Conservation (phyloP, 1,140 invertebrate genomes). For the Drosophila insularis region DNA sequence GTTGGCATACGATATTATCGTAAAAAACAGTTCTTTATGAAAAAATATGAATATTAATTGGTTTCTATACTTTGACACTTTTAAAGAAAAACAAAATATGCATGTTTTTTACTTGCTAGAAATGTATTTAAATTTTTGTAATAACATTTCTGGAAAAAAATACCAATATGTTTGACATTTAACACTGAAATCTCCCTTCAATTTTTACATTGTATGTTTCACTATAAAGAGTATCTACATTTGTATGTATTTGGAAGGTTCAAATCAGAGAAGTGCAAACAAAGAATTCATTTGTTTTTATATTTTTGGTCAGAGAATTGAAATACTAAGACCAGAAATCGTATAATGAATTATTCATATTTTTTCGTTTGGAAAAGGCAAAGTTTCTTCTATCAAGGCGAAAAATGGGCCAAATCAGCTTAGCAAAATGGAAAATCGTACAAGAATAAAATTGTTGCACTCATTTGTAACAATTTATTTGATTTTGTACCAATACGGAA, state of each 20-base stretch:
- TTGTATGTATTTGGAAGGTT: conserved; percentile 35
- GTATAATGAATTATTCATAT: conserved; percentile 75
- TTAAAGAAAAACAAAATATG: neutral
- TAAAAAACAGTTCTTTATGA: too few species aligned
- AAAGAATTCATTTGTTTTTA: conserved; percentile 69
- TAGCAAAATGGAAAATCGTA: conserved; percentile 75
- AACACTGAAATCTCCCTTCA: neutral
- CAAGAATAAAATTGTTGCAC: conserved; percentile 64
- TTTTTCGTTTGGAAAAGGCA: conserved; percentile 35
- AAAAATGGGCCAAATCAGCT: conserved; percentile 56
- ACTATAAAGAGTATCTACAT: neutral
- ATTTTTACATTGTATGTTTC: neutral
- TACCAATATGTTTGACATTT: neutral
- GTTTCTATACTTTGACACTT: neutral
- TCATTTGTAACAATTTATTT: conserved; percentile 81
- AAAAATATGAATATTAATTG: neutral
- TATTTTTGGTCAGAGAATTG: conserved; percentile 20
- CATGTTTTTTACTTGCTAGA: neutral
- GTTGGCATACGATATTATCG: too few species aligned
- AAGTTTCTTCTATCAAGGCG: conserved; percentile 31
- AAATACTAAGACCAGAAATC: conserved; percentile 59
- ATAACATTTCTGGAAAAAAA: neutral
- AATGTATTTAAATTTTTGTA: neutral
- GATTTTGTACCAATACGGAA: conserved; percentile 53
- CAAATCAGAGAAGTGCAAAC: conserved; percentile 66